Percentiles rank a stretch among this genome's conserved stretches.
phyloP scores from a whole-genome alignment of 2,888 invertebrate genomes.

The Pterostichus madidus region DNA sequence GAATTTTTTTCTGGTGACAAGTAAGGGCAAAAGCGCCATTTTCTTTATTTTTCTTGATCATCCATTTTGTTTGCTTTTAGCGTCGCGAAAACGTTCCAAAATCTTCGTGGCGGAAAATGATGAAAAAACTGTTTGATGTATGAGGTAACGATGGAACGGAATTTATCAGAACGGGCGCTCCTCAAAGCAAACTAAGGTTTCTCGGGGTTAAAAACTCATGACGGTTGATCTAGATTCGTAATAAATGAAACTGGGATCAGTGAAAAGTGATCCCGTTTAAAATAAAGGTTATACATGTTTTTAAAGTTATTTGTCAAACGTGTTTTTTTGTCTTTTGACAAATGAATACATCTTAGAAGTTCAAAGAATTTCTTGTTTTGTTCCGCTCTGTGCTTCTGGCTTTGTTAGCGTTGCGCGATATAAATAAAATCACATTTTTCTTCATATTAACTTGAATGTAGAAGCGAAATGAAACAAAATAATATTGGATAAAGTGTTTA shows the following conservation, averaged over 20 bases:
- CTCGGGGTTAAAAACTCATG: conserved; percentile 1
- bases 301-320: conserved; percentile 44
- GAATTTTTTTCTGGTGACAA: conserved; percentile 31
- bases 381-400: conserved; percentile 15
- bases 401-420: conserved; percentile 9
- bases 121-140: conserved; percentile 49
- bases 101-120: conserved; percentile 39
- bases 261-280: conserved; percentile 29
- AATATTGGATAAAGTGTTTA: conserved; percentile 5
- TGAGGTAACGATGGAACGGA: conserved; percentile 41
- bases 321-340: conserved; percentile 34
- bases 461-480: not conserved
- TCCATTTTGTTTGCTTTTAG: conserved; percentile 44
- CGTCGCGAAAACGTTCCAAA: conserved; percentile 11
- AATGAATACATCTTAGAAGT: conserved; percentile 45
- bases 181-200: conserved; percentile 28
- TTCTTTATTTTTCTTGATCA: conserved; percentile 37
- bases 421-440: conserved; percentile 40
- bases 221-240: conserved; percentile 16
- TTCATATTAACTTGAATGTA: not conserved
- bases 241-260: conserved; percentile 50
- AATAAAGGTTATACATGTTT: conserved; percentile 46
- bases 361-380: conserved; percentile 30
- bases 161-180: conserved; percentile 34
- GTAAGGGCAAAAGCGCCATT: conserved; percentile 10